Base-by-base conservation (phyloP, 2,888 invertebrate genomes). In the Glyphotaelius pellucidus region DNA sequence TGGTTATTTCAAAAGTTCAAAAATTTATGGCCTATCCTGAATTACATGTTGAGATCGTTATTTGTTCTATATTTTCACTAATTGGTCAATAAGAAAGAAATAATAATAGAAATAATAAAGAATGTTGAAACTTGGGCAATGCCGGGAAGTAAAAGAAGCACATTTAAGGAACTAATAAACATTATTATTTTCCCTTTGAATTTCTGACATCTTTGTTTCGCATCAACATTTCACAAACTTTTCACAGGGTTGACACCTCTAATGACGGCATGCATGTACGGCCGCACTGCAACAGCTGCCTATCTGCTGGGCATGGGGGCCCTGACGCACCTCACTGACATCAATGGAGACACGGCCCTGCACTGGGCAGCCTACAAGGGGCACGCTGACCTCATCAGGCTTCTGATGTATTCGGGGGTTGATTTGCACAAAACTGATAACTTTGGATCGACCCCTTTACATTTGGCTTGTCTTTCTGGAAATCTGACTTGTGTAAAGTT, bases 311-410 rank as follows among this genome's bases (percentile, higher is more conserved):
- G 99, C 47, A 98, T 98, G 97, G 98, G 98, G 4, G 98, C 99
- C 0, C 96, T 98, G 1, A 98, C 98, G 93, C 97, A 98, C 94
- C 96, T 98, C 87, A 98, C 98, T 1, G 99, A 99, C 94, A 98
- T 98, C 94, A 99, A 99, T 94, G 99, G 99, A 0, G 99, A 99
- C 94, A 98, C 98, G 0, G 99, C 99, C 0, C 95, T 99, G 52
- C 99, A 99, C 94, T 99, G 99, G 99, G 98, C 99, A 0, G 98
- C 99, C 0, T 99, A 99, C 95, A 99, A 99, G 95, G 99, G 98
- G 0, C 98, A 98, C 94, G 97, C 98, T 0, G 99, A 99, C 94
- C 95, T 99, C 92, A 98, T 99, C 94, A 97, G 98, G 87, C 95
- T 99, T 90, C 96, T 99, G 32, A 98, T 99, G 95, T 98, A 99